Percentiles rank a stretch among this genome's conserved stretches.
Conservation (phyloP, 2,888 invertebrate species). For the Cistogaster globosa region DNA sequence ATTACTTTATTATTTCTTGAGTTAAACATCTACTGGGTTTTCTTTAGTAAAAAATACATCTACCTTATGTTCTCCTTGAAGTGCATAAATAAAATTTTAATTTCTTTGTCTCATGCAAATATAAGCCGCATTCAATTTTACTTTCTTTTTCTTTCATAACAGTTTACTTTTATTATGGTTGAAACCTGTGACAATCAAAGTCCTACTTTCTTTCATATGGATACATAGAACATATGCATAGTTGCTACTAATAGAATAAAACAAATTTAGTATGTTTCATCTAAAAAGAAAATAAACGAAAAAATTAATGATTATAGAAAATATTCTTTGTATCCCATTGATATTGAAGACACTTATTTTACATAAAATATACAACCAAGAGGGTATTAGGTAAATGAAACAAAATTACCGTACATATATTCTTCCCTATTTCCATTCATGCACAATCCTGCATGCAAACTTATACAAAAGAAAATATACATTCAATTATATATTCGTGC, state of each 20-base stretch:
- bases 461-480: neutral
- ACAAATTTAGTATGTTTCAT: constrained; percentile 6
- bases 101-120: constrained; percentile 29
- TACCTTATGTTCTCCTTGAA: neutral
- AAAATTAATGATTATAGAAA: constrained; percentile 15
- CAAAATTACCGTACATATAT: constrained; percentile 38
- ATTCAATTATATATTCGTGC: too few relatives aligned
- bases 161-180: neutral
- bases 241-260: constrained; percentile 40
- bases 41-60: neutral
- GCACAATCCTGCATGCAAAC: neutral
- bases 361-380: constrained; percentile 32
- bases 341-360: constrained; percentile 53
- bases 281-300: neutral
- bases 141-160: neutral
- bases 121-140: constrained; percentile 17
- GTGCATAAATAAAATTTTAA: constrained; percentile 49
- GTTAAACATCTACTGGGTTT: neutral
- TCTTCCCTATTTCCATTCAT: neutral
- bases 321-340: constrained; percentile 34
- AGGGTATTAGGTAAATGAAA: constrained; percentile 50
- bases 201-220: constrained; percentile 2
- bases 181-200: constrained; percentile 30
- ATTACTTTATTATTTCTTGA: neutral
- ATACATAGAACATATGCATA: neutral